These are phyloP conservation scores for Neofelis nebulosa DNA, from an alignment of 2,113 vertebrate genomes.

Conservation along the genomic window DNA sequence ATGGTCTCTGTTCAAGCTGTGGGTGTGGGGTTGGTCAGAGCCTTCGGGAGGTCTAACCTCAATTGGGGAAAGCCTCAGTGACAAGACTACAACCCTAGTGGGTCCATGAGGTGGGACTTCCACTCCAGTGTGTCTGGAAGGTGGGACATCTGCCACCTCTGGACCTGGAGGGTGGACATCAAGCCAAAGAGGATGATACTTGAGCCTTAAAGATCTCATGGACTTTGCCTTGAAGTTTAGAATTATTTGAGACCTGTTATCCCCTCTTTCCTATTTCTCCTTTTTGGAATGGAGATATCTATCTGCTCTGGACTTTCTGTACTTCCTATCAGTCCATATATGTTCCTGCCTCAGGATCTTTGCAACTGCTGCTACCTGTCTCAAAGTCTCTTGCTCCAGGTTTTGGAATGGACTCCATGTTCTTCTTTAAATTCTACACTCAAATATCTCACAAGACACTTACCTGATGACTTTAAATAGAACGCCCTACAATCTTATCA, in stretches of 20 bases:
- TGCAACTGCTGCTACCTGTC: neutral
- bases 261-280: neutral
- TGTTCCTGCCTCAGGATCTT: neutral
- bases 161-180: neutral
- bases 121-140: neutral
- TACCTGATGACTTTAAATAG: neutral
- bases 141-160: neutral
- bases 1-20: neutral
- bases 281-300: neutral
- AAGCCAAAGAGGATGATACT: neutral
- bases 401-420: neutral
- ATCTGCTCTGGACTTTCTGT: too few species aligned
- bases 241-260: neutral
- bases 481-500: neutral
- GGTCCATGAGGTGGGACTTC: neutral
- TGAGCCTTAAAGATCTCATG: neutral
- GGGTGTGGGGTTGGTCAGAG: neutral
- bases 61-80: neutral
- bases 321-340: neutral
- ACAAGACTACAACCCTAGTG: neutral
- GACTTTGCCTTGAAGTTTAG: neutral
- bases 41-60: fast-evolving
- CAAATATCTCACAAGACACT: neutral
- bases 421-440: neutral
- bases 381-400: neutral